These are phyloP conservation scores for Dryobota labecula DNA, from an alignment of 2,888 invertebrate species.

Conservation along the genomic window DNA sequence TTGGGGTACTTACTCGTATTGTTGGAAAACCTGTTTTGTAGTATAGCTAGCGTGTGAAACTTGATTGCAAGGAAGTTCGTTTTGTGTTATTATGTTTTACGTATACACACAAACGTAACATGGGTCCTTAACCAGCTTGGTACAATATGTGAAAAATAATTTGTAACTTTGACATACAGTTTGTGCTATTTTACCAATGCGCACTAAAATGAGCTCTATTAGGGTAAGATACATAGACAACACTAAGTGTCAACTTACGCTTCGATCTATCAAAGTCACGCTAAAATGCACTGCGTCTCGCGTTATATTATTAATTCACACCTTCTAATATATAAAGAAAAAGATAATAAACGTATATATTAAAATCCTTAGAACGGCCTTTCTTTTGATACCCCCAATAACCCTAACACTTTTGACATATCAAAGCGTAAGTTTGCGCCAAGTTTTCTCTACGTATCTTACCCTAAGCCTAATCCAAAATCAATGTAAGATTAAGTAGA, in stretches of 20 bases:
- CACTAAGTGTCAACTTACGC: too few relatives aligned
- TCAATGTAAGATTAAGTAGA: not conserved
- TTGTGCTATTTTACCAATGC: not conserved
- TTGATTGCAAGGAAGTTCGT: conserved; percentile 43
- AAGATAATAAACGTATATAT: too few relatives aligned
- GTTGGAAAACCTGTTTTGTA: conserved; percentile 65
- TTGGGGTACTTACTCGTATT: conserved; percentile 63
- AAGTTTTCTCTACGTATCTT: not conserved
- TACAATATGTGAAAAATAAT: conserved; percentile 1
- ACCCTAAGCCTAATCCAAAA: not conserved
- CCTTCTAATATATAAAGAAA: too few relatives aligned
- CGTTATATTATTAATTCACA: too few relatives aligned
- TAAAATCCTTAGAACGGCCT: too few relatives aligned
- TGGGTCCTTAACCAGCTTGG: conserved; percentile 22
- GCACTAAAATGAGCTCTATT: not conserved
- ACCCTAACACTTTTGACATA: too few relatives aligned
- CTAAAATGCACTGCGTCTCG: not conserved
- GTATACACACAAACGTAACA: conserved; percentile 1
- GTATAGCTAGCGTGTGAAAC: conserved; percentile 54
- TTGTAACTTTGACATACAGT: not conserved
- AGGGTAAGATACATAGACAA: not conserved
- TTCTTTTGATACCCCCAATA: too few relatives aligned
- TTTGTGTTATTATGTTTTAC: conserved; percentile 32
- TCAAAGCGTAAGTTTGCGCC: not conserved
- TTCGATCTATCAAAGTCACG: not conserved